Evolutionary conservation across 2,888 invertebrate species (phyloP).

Genomic region (Phyllotreta cruciferae): DNA sequence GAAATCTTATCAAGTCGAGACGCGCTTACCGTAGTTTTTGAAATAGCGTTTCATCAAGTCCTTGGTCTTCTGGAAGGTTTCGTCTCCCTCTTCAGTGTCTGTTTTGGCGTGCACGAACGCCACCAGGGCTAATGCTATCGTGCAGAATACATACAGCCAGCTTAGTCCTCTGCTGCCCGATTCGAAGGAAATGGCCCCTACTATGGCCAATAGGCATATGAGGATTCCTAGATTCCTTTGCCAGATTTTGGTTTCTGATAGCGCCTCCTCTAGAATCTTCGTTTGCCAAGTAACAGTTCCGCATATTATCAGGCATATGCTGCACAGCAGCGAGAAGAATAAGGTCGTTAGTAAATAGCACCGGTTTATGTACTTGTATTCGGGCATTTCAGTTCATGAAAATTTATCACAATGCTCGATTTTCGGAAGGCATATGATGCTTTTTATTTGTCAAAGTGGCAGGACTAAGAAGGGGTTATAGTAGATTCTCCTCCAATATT

Average conservation of each 20-base stretch:
- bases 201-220: slow-evolving; percentile 1
- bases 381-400: slow-evolving; percentile 1
- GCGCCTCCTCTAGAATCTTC: slow-evolving; percentile 12
- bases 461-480: no score
- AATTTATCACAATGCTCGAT: no score
- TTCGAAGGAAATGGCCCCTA: slow-evolving; percentile 13
- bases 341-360: neutral
- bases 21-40: slow-evolving; percentile 2
- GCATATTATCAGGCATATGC: slow-evolving; percentile 10
- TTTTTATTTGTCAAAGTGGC: no score
- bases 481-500: no score
- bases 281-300: slow-evolving; percentile 19
- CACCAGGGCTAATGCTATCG: neutral
- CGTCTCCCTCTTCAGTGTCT: neutral
- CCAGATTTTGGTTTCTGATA: slow-evolving; percentile 18
- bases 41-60: neutral
- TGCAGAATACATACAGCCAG: slow-evolving; percentile 18
- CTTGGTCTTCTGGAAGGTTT: neutral
- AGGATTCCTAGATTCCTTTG: slow-evolving; percentile 17
- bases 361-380: slow-evolving; percentile 6
- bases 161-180: slow-evolving; percentile 12
- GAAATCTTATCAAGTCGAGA: neutral
- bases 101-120: slow-evolving; percentile 4
- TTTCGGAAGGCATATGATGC: no score
- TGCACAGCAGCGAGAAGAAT: slow-evolving; percentile 11